These are phyloP conservation scores for Aphidius gifuensis DNA, from an alignment of 1,140 invertebrate genomes.

Conservation along the genomic window DNA sequence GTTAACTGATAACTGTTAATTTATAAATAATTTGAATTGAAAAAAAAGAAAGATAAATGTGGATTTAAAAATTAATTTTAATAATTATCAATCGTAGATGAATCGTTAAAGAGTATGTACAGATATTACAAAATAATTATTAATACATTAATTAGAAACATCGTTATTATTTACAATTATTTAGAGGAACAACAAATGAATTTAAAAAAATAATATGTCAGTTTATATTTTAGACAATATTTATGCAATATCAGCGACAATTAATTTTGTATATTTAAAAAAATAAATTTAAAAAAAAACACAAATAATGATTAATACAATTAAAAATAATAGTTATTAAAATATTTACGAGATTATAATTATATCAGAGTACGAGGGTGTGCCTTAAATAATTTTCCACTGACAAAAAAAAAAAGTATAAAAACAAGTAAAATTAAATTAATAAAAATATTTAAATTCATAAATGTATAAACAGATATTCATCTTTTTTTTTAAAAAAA, in stretches of 20 bases:
- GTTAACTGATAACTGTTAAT: too few species aligned
- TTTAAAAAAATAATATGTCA: slow-evolving; percentile 18
- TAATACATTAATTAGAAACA: slow-evolving; percentile 43
- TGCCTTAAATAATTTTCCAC: slow-evolving; percentile 45
- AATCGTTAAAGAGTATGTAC: slow-evolving; percentile 47
- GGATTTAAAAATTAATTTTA: slow-evolving; percentile 24
- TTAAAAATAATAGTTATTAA: background rate
- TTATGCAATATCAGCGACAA: slow-evolving; percentile 37
- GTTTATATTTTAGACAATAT: slow-evolving; percentile 21
- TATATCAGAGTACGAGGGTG: slow-evolving; percentile 44
- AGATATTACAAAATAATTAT: slow-evolving; percentile 45
- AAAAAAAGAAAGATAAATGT: slow-evolving; percentile 38
- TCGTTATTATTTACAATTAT: slow-evolving; percentile 43
- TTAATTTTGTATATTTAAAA: slow-evolving; percentile 8
- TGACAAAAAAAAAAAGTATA: slow-evolving; percentile 16
- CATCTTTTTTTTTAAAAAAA: too few species aligned
- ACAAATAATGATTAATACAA: slow-evolving; percentile 5
- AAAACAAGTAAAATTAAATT: slow-evolving; percentile 23
- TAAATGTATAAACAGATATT: too few species aligned
- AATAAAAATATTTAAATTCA: slow-evolving; percentile 18
- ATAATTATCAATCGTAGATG: slow-evolving; percentile 45
- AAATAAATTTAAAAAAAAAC: slow-evolving; percentile 30
- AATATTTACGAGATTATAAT: slow-evolving; percentile 24
- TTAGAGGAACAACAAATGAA: slow-evolving; percentile 36
- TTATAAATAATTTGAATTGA: too few species aligned